Percentiles rank a stretch among this genome's conserved stretches.
Conservation (phyloP, 2,113 vertebrate genomes). For the Tachycineta bicolor region DNA sequence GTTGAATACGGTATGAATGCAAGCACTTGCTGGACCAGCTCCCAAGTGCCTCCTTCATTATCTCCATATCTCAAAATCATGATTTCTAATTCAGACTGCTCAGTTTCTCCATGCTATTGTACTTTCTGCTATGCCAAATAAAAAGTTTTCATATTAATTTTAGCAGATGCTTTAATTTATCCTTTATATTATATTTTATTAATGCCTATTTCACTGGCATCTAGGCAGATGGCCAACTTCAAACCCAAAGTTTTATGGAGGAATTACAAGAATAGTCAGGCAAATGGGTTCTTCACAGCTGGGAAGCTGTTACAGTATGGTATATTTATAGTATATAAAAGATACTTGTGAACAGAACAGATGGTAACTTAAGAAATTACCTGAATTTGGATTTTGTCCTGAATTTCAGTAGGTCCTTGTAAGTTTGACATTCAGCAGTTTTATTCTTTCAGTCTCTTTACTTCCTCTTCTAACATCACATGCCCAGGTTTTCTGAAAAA, state of each 20-base stretch:
- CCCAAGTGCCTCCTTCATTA: neutral
- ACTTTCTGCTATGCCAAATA: neutral
- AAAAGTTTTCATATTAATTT: neutral
- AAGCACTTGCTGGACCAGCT: neutral
- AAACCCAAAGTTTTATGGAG: slow-evolving; percentile 34
- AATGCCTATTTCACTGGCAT: neutral
- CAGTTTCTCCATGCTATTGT: neutral
- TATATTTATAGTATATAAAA: slow-evolving; percentile 59
- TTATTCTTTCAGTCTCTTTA: neutral
- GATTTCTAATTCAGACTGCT: neutral
- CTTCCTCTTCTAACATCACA: neutral
- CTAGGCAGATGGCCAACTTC: slow-evolving; percentile 38
- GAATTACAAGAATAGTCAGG: slow-evolving; percentile 34
- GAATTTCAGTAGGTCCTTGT: slow-evolving; percentile 7
- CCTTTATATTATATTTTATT: slow-evolving; percentile 14
- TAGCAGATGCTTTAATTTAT: slow-evolving; percentile 10
- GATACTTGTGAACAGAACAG: slow-evolving; percentile 53
- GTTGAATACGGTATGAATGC: neutral
- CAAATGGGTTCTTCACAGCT: slow-evolving; percentile 54
- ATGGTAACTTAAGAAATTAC: slow-evolving; percentile 52
- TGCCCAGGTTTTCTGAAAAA: neutral
- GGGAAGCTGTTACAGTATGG: slow-evolving; percentile 39
- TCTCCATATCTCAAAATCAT: neutral
- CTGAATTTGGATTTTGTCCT: slow-evolving; percentile 45
- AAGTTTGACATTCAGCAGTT: slow-evolving; percentile 28